Base-by-base conservation (phyloP, 2,797 vertebrate genomes). In the Crotalus adamanteus region DNA sequence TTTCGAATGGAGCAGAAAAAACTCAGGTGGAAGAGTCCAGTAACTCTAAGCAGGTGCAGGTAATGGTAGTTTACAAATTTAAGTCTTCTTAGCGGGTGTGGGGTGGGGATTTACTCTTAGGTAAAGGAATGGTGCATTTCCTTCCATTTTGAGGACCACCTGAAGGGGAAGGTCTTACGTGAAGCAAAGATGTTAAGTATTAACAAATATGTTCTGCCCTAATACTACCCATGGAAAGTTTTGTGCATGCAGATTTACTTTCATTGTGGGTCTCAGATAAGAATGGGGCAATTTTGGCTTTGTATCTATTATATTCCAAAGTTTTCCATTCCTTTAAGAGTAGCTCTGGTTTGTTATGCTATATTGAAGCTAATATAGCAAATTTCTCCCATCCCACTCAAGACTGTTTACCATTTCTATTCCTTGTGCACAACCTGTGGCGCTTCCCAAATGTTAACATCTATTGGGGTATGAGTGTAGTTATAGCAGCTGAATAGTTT, bases 11-110 rank as follows among this genome's bases (percentile, higher is more conserved):
- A 91, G 90, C 83, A 92, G 89, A n/a, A 55, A n/a, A 88, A 87
- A 89, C 94, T 61, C 88, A 85, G 93, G 73, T 13, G 56, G 69
- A 95, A 69, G 73, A 92, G 14, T 88, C 93, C 90, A 22, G 91
- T 83, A 5, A 42, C 73, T 94, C 37, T 37, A 86, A 92, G 93
- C 91, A 95, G 94, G 95, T 96, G 90, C 73, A 26, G 1, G 26
- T 69, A 31, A 13, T 51, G 11, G 5, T 22, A 60, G 47, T 13
- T 73, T 59, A 51, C 25, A 83, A 56, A 42, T 60, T 12, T 20
- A 11, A 13, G 2, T 65, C 13, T 11, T 0, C 31, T 16, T 57
- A 28, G 63, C 26, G n/a, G 55, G 51, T 0, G 7, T 53, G 51
- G 59, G 0, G 7, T 53, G 51, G 3, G 2, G 1, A 60, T 20